Conservation (phyloP, 2,113 vertebrate species). For the Tamias sibiricus region DNA sequence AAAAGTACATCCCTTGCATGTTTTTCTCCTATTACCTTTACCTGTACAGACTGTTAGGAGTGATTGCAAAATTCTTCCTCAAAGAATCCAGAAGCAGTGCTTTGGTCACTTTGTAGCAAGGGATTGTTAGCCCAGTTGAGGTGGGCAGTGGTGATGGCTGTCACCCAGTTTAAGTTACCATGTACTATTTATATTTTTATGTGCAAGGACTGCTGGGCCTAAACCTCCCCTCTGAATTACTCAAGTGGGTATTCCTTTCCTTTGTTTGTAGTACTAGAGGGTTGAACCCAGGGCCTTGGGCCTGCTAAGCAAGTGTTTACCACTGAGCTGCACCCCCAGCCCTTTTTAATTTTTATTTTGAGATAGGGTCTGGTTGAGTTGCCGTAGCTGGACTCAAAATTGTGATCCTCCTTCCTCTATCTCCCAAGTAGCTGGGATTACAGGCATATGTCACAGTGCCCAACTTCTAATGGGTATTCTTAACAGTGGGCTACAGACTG, state of each 20-base stretch:
- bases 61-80: neutral
- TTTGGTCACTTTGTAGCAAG: neutral
- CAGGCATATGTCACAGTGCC: neutral
- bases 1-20: neutral
- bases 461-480: neutral
- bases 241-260: neutral
- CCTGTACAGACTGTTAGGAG: neutral
- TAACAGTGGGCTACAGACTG: neutral
- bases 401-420: neutral
- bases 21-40: neutral
- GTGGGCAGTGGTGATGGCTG: neutral
- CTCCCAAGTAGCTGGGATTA: neutral
- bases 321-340: neutral
- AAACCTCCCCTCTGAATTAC: neutral
- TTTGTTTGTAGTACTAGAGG: neutral
- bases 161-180: neutral
- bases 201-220: neutral
- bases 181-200: neutral
- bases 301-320: neutral
- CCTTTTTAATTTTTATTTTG: neutral
- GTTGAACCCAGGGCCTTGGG: neutral
- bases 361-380: neutral
- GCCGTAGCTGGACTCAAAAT: neutral
- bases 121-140: neutral
- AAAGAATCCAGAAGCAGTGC: neutral